phyloP scores from a whole-genome alignment of 2,797 vertebrate species.

The Tragelaphus oryx region DNA sequence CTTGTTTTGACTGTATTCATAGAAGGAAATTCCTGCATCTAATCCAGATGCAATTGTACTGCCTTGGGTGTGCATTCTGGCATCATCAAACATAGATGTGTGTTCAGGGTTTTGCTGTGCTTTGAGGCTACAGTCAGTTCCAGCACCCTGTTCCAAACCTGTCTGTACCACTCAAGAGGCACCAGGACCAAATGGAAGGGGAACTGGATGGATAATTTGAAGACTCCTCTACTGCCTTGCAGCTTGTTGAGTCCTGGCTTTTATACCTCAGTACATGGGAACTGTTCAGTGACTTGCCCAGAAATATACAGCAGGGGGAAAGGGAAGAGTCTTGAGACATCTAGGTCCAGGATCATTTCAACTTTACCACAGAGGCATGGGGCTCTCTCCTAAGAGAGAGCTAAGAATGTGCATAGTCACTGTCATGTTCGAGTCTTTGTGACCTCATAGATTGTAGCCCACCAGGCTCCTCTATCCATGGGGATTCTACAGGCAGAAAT shows the following conservation, averaged over 20 bases:
- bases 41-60: too few relatives aligned
- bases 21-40: not conserved
- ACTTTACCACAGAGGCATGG: not conserved
- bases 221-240: accelerated
- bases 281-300: not conserved
- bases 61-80: too few relatives aligned
- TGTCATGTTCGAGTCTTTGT: not conserved
- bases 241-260: not conserved
- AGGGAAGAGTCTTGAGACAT: too few relatives aligned
- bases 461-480: not conserved
- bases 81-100: accelerated
- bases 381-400: not conserved
- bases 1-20: not conserved
- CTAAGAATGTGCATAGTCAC: not conserved
- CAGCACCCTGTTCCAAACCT: accelerated
- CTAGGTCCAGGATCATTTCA: not conserved
- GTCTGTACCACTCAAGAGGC: too few relatives aligned
- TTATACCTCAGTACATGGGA: too few relatives aligned
- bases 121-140: not conserved
- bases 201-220: accelerated
- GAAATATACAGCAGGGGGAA: not conserved
- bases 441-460: accelerated
- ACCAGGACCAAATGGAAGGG: not conserved
- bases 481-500: not conserved
- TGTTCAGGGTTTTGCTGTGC: not conserved